Evolutionary conservation across 1,140 invertebrate species (phyloP).

Genomic region (Conopomorpha cramerella): DNA sequence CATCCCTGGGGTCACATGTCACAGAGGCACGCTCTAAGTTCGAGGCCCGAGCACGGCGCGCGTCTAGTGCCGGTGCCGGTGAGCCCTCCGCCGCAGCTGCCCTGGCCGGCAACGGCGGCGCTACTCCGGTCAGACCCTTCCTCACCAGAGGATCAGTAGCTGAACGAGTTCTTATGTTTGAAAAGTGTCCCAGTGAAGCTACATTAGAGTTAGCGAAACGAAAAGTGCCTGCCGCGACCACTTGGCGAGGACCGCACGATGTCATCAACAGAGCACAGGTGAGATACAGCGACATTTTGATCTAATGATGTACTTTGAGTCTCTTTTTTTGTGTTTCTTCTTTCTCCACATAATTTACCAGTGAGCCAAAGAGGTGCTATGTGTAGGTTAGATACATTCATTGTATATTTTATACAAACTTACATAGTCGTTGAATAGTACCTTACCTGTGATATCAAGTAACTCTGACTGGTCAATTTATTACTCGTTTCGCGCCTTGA

Average conservation of each 20-base stretch:
- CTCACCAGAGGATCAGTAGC: slow-evolving; percentile 88
- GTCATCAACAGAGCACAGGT: slow-evolving; percentile 76
- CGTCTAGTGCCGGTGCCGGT: slow-evolving; percentile 45
- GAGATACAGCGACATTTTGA: too few species aligned
- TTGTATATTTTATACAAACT: too few species aligned
- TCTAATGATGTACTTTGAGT: too few species aligned
- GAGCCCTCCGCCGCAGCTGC: slow-evolving; percentile 42
- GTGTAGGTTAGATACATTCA: too few species aligned
- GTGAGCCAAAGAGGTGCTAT: too few species aligned
- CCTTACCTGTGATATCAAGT: too few species aligned
- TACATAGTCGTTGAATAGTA: too few species aligned
- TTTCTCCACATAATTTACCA: too few species aligned
- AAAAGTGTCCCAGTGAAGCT: slow-evolving; percentile 82
- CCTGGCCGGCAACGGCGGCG: slow-evolving; percentile 24
- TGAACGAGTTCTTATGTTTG: slow-evolving; percentile 88
- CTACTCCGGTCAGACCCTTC: slow-evolving; percentile 74
- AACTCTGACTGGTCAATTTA: too few species aligned
- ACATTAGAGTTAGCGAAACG: slow-evolving; percentile 70
- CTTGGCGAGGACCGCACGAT: slow-evolving; percentile 66
- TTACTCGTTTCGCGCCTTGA: too few species aligned
- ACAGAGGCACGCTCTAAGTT: slow-evolving; percentile 50
- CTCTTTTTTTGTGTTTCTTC: too few species aligned
- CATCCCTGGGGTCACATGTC: slow-evolving; percentile 45
- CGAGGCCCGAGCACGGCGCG: slow-evolving; percentile 42
- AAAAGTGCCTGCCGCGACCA: slow-evolving; percentile 62